These are phyloP conservation scores for Leptothorax acervorum DNA, from an alignment of 2,888 invertebrate species.

Conservation along the genomic window DNA sequence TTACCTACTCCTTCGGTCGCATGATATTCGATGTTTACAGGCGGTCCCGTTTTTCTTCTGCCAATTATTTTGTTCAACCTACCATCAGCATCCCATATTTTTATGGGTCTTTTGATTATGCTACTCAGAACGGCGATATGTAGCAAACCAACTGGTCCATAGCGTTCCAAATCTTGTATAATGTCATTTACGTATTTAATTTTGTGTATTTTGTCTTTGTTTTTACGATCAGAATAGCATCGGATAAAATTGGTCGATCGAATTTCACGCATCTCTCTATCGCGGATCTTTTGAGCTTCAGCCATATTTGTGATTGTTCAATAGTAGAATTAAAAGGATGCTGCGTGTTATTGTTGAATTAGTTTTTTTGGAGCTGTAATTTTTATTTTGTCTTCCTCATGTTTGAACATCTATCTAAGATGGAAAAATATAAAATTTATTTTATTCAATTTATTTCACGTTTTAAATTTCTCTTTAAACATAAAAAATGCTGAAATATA, in stretches of 20 bases:
- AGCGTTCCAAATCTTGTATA: constrained; percentile 65
- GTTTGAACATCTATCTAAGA: neutral
- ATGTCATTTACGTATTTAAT: constrained; percentile 50
- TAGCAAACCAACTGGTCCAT: constrained; percentile 72
- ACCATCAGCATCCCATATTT: constrained; percentile 60
- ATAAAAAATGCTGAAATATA: neutral
- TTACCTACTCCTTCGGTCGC: constrained; percentile 55
- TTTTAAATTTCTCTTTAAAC: neutral
- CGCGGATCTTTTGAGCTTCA: neutral
- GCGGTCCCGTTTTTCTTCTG: neutral
- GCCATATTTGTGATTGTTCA: neutral
- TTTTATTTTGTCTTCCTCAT: neutral
- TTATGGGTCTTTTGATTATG: constrained; percentile 63
- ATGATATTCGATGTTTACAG: constrained; percentile 72
- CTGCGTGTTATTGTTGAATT: neutral
- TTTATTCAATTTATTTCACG: neutral
- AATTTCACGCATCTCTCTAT: neutral
- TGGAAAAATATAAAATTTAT: neutral
- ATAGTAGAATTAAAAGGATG: neutral
- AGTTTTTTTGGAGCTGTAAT: constrained; percentile 5
- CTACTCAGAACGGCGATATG: constrained; percentile 69
- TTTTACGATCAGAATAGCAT: neutral
- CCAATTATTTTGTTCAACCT: constrained; percentile 57
- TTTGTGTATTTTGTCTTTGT: neutral
- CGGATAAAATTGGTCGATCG: neutral